Conservation (phyloP, 2,797 vertebrate species). For the Halcyon leucocephala region DNA sequence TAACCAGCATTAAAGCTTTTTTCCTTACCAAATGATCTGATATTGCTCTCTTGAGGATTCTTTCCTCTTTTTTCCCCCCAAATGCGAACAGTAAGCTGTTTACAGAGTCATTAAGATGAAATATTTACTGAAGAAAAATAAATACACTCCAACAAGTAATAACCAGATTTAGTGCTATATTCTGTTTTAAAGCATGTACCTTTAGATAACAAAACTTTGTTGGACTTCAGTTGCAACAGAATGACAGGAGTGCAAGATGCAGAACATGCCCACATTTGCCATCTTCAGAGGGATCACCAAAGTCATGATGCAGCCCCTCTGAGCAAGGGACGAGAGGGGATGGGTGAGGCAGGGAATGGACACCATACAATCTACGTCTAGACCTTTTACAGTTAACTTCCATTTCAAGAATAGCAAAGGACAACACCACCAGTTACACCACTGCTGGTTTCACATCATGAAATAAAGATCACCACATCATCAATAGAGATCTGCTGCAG, state of each 20-base stretch:
- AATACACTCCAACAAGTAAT: neutral
- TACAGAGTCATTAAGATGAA: slow-evolving; percentile 4
- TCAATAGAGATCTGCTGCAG: neutral
- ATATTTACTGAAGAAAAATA: slow-evolving; percentile 4
- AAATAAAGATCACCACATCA: neutral
- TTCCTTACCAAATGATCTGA: neutral
- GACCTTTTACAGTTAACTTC: neutral
- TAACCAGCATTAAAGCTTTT: slow-evolving; percentile 29
- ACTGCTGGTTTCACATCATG: neutral
- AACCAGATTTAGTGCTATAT: neutral
- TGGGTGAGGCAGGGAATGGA: neutral
- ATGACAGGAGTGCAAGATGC: neutral
- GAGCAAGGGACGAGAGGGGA: neutral
- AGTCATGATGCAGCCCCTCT: neutral
- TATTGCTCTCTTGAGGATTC: neutral
- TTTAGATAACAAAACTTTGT: neutral
- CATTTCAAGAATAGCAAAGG: neutral
- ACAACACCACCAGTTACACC: neutral
- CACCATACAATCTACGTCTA: neutral
- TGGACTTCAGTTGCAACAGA: neutral
- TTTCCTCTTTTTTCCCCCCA: neutral
- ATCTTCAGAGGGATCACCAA: neutral
- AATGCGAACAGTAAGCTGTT: neutral
- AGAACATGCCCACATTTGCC: neutral
- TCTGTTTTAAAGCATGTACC: neutral